These are phyloP conservation scores for Pithys albifrons DNA, from an alignment of 2,113 vertebrate species.

Conservation along the genomic window DNA sequence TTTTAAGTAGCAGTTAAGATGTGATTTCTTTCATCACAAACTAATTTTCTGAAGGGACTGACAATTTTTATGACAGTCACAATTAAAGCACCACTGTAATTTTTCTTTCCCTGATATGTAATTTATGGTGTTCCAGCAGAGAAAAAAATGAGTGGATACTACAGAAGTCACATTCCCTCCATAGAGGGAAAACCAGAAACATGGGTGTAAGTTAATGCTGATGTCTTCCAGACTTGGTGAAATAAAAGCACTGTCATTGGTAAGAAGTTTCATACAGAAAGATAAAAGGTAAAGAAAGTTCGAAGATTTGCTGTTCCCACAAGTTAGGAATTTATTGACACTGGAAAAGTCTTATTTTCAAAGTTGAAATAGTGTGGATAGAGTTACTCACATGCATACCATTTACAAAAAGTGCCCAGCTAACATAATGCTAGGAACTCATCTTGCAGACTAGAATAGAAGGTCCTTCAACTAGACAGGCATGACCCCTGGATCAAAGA, in stretches of 20 bases:
- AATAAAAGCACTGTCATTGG: background rate
- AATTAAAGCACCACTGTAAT: background rate
- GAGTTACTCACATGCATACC: background rate
- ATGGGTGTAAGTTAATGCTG: background rate
- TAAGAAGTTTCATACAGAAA: background rate
- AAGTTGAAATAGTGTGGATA: background rate
- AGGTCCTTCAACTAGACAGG: background rate
- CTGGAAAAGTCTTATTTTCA: background rate
- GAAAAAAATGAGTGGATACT: background rate
- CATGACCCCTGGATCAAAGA: background rate
- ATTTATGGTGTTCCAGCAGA: background rate
- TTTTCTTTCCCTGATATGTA: background rate
- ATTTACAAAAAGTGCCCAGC: background rate
- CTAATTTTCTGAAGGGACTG: background rate
- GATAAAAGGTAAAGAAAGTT: background rate
- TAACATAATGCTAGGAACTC: background rate
- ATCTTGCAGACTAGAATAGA: background rate
- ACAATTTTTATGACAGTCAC: background rate
- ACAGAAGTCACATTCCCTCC: background rate
- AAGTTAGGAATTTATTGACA: background rate
- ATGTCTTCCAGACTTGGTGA: background rate
- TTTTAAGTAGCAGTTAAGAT: background rate
- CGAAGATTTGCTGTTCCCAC: background rate
- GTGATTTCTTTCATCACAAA: background rate
- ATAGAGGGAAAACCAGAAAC: background rate